Base-by-base conservation (phyloP, 2,113 vertebrate genomes). In the Thymallus thymallus region DNA sequence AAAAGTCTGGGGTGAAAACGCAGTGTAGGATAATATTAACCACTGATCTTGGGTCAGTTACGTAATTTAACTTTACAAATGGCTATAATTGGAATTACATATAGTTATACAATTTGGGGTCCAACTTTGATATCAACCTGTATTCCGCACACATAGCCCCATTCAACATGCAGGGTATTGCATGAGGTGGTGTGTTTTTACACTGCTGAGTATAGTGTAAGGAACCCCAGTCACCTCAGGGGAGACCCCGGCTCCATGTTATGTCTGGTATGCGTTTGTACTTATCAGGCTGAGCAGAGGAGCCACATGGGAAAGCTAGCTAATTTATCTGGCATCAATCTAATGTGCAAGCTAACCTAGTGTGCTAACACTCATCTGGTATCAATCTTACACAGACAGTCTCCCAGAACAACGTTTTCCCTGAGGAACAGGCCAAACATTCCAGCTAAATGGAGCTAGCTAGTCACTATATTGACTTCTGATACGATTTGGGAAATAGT, bases 1-100 rank as follows among this genome's bases (percentile, higher is more conserved):
- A 91, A 83, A 88, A 78, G 72, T 73, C 66, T 70, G 73, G 74
- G 2, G n/a, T 71, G 63, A 30, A 65, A 26, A 20, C 24, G 22
- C 60, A 41, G 35, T 41, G 35, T 41, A 41, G 35, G 35, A 41
- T 41, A 10, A 41, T 9, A 41, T 41, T 12, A 61, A 61, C 12
- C 58, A 10, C n/a, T 24, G 2, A 5, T 22, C 9, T 12, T 24
- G 24, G 13, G 7, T 24, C 24, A 7, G n/a, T 58, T 58, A 16
- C 32, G 5, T 32, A 1, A 32, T 16, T 56, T 56, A 4, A 56
- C 20, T 12, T 12, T 12, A 1, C 32, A 32, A 32, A 32, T 32
- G 35, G 35, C 35, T 41, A 3, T 41, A 41, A 41, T 41, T 12
- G 7, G 9, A 41, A 41, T 41, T 41, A 41, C 7, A 41, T 41